Evolutionary conservation across 2,113 vertebrate species (phyloP).

Genomic region (Actenoides lindsayi): DNA sequence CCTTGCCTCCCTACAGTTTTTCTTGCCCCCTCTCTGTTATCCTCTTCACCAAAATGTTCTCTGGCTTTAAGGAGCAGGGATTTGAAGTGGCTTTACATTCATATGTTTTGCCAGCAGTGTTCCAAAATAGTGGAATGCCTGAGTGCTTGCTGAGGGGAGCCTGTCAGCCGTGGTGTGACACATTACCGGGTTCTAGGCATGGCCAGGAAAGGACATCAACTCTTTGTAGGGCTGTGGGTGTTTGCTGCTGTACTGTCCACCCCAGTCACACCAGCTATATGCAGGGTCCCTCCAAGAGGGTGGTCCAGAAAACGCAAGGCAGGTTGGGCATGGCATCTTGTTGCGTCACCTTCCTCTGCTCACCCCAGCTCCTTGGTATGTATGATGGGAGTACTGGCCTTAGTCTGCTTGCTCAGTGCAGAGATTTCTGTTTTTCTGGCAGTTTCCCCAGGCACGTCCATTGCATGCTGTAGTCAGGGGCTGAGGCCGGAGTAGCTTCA

Average conservation of each 20-base stretch:
- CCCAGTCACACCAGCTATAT: not conserved
- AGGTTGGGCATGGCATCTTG: not conserved
- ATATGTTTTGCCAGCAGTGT: not conserved
- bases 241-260: not conserved
- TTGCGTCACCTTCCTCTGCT: not conserved
- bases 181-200: not conserved
- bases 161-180: not conserved
- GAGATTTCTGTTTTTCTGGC: not conserved
- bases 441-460: not conserved
- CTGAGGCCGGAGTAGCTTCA: not conserved
- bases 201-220: not conserved
- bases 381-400: not conserved
- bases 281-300: accelerated
- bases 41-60: not conserved
- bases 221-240: not conserved
- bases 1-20: not conserved
- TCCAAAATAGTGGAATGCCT: not conserved
- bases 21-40: not conserved
- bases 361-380: not conserved
- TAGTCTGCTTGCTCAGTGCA: no score
- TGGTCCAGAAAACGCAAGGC: not conserved
- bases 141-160: not conserved
- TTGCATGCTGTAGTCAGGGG: accelerated
- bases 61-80: not conserved
- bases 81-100: not conserved